Base-by-base conservation (phyloP, 2,888 invertebrate species). In the Coelopa pilipes region DNA sequence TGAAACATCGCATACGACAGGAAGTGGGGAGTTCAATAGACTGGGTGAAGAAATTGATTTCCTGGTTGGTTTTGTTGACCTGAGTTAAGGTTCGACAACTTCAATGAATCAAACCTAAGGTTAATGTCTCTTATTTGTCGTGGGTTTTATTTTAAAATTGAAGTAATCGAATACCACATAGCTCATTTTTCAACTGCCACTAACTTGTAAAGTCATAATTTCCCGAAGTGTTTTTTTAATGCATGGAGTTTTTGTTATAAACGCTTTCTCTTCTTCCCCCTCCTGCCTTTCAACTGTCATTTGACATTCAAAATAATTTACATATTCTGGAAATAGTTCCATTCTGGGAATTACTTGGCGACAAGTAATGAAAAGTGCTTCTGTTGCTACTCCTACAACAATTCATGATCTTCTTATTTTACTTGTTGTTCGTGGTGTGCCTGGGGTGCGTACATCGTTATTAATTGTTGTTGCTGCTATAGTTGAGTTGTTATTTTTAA, bases 61-160 rank as follows among this genome's bases (percentile, higher is more conserved):
- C 57, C 57, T 19, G 57, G 57, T 59, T 19, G 57, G 57, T 59
- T 59, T 59, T 21, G 24, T 59, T 59, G 57, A 21, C 57, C 57
- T 59, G 21, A 59, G 57, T 24, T 59, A 19, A 21, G 17, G 57
- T 4, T 17, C 19, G 13, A 59, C 17, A 17, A 19, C 13, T 21
- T 21, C 57, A 59, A 59, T 59, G 19, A 21, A 11, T 17, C 19
- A 19, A 4, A 17, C 21, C 24, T 59, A 59, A 59, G 13, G 57
- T 59, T 34, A 34, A 34, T 34, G 7, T 4, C 34, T 34, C 7
- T 34, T 2, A 34, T 34, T 34, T 34, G 34, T 34, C 34, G 7
- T 34, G 7, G 7, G 7, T 34, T 34, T 34, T 4, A 34, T 34
- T 34, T 34, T 7, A 34, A 2, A 34, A 34, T 34, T 34, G 2